Conservation (phyloP, 2,113 vertebrate species). For the Numida meleagris region DNA sequence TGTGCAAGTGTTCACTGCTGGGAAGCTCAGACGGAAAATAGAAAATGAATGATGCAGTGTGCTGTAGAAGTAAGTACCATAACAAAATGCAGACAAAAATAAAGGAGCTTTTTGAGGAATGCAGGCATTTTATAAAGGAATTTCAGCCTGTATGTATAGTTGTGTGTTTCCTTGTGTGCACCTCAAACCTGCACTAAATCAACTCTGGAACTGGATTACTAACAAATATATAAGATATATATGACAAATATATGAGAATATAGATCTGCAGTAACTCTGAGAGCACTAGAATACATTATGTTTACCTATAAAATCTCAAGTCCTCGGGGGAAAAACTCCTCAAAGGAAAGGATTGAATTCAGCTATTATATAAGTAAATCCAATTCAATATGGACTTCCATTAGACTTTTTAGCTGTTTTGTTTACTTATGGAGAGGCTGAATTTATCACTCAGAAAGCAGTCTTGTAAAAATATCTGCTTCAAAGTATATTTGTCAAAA, state of each 20-base stretch:
- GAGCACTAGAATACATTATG: neutral
- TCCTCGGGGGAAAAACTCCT: neutral
- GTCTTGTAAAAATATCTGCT: neutral
- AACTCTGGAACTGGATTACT: neutral
- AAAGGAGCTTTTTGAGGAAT: neutral
- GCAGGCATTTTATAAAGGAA: neutral
- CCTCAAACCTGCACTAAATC: neutral
- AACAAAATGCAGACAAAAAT: neutral
- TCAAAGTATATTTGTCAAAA: neutral
- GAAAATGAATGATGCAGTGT: neutral
- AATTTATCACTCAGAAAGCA: neutral
- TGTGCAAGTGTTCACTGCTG: neutral
- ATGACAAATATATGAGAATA: neutral
- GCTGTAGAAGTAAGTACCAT: neutral
- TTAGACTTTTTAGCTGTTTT: neutral
- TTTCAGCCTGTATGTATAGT: neutral
- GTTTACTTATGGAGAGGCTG: neutral
- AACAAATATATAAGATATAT: neutral
- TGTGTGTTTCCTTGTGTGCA: neutral
- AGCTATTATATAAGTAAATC: neutral
- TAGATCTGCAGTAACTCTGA: neutral
- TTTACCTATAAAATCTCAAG: neutral
- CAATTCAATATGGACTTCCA: neutral
- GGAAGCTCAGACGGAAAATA: neutral
- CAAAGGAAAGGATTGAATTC: neutral